A percentile compares a stretch with the other conserved stretches of the same genome.
Conservation (phyloP, 2,797 vertebrate genomes). For the Arremon aurantiirostris region DNA sequence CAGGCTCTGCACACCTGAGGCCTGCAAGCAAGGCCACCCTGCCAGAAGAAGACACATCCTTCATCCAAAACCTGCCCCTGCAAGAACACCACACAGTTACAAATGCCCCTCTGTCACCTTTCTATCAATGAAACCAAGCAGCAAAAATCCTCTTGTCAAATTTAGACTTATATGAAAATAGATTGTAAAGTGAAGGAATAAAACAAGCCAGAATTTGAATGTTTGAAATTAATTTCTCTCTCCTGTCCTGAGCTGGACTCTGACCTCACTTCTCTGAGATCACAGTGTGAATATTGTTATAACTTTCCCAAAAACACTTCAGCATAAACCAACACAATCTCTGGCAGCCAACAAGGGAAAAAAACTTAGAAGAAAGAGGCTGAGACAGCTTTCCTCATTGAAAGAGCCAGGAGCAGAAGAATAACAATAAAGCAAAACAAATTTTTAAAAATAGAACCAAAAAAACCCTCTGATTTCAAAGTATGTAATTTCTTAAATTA, state of each 20-base stretch:
- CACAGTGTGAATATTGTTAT: background rate
- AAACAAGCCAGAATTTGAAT: background rate
- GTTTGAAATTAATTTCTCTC: background rate
- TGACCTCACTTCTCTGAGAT: background rate
- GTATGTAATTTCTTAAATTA: background rate
- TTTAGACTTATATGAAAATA: background rate
- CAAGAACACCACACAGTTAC: background rate
- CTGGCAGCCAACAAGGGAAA: background rate
- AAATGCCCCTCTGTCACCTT: background rate
- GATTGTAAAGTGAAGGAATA: background rate
- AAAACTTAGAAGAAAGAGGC: background rate
- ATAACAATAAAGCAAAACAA: background rate
- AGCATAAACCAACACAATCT: background rate
- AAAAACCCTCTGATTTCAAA: background rate
- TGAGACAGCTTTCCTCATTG: background rate
- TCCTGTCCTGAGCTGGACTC: background rate
- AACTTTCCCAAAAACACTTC: background rate
- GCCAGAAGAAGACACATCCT: fast-evolving
- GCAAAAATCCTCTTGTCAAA: background rate
- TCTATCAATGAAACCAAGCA: background rate
- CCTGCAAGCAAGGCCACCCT: background rate
- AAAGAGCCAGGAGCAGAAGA: background rate
- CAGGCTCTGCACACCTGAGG: background rate
- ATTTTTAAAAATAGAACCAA: background rate
- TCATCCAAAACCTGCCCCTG: background rate